A percentile compares a stretch with the other conserved stretches of the same genome.
Evolutionary conservation across 2,113 vertebrate genomes (phyloP).

Genomic region (Ochotona princeps): DNA sequence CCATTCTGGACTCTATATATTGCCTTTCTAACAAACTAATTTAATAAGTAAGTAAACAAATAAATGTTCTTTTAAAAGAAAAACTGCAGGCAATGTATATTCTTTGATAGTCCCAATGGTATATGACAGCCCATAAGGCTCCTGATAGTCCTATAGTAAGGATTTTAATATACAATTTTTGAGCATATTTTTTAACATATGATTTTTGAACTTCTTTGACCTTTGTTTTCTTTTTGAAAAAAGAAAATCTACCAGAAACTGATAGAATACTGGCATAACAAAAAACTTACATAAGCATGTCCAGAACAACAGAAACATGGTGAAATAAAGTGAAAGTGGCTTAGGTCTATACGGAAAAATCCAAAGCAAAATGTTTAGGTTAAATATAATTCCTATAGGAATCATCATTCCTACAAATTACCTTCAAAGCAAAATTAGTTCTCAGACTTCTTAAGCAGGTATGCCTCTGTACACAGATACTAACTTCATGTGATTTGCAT

Average conservation of each 20-base stretch:
- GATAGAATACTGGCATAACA: background rate
- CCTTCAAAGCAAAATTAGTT: conserved; percentile 65
- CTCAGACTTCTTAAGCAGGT: conserved; percentile 61
- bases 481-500: conserved; percentile 43
- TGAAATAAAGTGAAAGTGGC: background rate
- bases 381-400: conserved; percentile 26
- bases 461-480: conserved; percentile 54
- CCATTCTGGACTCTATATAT: too few species aligned
- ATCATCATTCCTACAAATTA: conserved; percentile 59
- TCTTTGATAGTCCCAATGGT: background rate
- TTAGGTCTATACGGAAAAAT: background rate
- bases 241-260: background rate
- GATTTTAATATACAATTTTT: background rate
- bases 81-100: background rate
- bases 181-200: background rate
- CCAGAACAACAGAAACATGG: background rate
- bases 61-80: too few species aligned
- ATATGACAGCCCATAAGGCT: background rate
- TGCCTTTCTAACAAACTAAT: too few species aligned
- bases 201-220: conserved; percentile 32
- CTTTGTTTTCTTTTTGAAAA: background rate
- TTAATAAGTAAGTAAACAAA: too few species aligned
- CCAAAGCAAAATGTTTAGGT: conserved; percentile 30
- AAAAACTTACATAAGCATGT: background rate
- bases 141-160: background rate